These are phyloP conservation scores for Yponomeuta plumbellus DNA, from an alignment of 2,888 invertebrate species.

Conservation along the genomic window DNA sequence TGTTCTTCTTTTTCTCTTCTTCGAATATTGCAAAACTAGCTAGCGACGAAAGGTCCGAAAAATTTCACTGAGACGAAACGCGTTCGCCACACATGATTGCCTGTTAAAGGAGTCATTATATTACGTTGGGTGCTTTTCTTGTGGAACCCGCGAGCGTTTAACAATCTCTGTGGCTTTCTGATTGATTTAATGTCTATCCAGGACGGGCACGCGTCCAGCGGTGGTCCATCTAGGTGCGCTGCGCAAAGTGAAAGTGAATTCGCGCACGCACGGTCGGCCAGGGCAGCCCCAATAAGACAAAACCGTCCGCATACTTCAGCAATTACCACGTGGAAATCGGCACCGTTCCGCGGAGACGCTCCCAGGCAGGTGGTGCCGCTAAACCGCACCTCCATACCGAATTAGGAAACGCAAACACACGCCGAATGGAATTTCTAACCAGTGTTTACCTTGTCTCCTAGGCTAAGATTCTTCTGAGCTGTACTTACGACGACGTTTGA, in stretches of 20 bases:
- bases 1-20: slow-evolving; percentile 23
- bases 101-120: background rate
- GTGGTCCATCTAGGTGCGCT: slow-evolving; percentile 20
- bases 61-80: slow-evolving; percentile 3
- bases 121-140: background rate
- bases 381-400: slow-evolving; percentile 6
- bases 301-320: slow-evolving; percentile 72
- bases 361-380: slow-evolving; percentile 8
- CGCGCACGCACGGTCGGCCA: slow-evolving; percentile 58
- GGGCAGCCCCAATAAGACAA: slow-evolving; percentile 69
- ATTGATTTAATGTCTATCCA: slow-evolving; percentile 6
- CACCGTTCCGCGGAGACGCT: slow-evolving; percentile 42
- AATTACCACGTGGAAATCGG: slow-evolving; percentile 74
- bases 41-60: background rate
- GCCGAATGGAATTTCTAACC: background rate
- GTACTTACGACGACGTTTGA: background rate
- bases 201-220: slow-evolving; percentile 9
- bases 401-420: slow-evolving; percentile 15
- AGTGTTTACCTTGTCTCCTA: background rate
- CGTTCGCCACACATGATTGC: background rate
- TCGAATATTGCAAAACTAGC: slow-evolving; percentile 4
- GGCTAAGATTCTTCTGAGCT: background rate
- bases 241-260: slow-evolving; percentile 72
- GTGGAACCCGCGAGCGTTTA: background rate
- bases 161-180: background rate